Evolutionary conservation across 2,797 vertebrate genomes (phyloP).

Genomic region (Brotula barbata): DNA sequence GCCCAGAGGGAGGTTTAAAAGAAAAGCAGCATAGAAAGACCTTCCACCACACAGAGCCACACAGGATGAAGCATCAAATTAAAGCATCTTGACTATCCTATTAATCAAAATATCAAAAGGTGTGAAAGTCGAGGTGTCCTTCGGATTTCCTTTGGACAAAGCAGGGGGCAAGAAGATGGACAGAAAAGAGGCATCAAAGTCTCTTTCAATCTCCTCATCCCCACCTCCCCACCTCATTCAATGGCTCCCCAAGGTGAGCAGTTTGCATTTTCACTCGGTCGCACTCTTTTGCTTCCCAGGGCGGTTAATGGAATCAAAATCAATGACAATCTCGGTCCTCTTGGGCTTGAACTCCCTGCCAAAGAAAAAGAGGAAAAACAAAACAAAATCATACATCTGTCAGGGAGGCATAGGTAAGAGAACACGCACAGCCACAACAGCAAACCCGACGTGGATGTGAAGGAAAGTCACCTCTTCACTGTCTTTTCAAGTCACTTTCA

Average conservation of each 20-base stretch:
- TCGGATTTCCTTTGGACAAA: constrained; percentile 51
- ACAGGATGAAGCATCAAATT: constrained; percentile 31
- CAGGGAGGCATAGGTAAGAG: constrained; percentile 7
- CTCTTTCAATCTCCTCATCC: constrained; percentile 38
- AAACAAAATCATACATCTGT: background rate
- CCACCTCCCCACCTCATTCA: constrained; percentile 12
- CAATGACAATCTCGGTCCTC: constrained; percentile 86
- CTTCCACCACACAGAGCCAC: constrained; percentile 9
- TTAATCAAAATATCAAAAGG: constrained; percentile 53
- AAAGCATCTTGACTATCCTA: constrained; percentile 24
- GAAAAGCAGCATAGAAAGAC: constrained; percentile 10
- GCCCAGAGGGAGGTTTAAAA: constrained; percentile 16
- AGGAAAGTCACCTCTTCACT: constrained; percentile 35
- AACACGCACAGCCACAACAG: constrained; percentile 10
- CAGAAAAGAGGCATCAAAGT: constrained; percentile 49
- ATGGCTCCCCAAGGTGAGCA: constrained; percentile 28
- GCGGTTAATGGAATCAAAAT: constrained; percentile 92
- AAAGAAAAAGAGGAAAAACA: constrained; percentile 54
- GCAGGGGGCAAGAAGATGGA: constrained; percentile 32
- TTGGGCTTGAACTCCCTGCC: constrained; percentile 89
- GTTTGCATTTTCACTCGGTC: constrained; percentile 50
- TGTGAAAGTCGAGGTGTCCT: constrained; percentile 44
- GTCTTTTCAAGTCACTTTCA: constrained; percentile 5
- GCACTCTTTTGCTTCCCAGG: constrained; percentile 66
- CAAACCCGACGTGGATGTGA: background rate